Evolutionary conservation across 1,140 invertebrate genomes (phyloP), one percentile per base, ranked within the genome.

Genomic region (Teleogryllus occipitalis): DNA sequence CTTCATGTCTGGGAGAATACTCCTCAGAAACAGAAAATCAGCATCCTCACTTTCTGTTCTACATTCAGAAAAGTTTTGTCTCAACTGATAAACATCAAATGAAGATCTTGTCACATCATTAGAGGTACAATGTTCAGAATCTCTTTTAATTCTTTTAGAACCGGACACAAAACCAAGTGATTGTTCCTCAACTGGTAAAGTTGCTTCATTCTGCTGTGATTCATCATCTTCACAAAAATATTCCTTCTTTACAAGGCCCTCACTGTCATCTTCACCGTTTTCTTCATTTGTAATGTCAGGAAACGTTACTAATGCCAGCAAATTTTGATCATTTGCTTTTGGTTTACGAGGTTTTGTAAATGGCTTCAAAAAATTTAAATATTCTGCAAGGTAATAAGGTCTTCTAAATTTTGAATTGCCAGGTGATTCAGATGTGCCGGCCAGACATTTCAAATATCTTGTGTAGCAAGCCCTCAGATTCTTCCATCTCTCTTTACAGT

Each of bases 1-100:
- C 81, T 82, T 82, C 75, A 82, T 81, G 47, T 82, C 81, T 21
- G 81, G 77, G 22, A 82, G 78, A 21, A 82, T 46, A 78, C 79
- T 82, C 74, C 80, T 78, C 75, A 82, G 74, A 81, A 82, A 82
- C 39, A 74, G 73, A 15, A 82, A 47, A 81, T 82, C 81, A 48
- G 77, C 48, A 81, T 82, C 81, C 75, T 39, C 27, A 39, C 27
- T 39, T 39, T 81, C 81, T 27, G 76, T 75, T 27, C 79, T 76
- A 74, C 74, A 78, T 72, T 75, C 80, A 39, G 80, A 77, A 65
- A 10, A 65, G 10, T 10, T 65, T 7, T 65, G 75, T 77, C 15
- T 75, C n/a, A 78, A 74, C 75, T 78, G 77, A 47, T 75, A 78
- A 80, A 47, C 80, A 75, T 75, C 80, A 78, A 74, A 65, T 5